Percentiles rank a stretch among this genome's conserved stretches.
phyloP scores from a whole-genome alignment of 2,888 invertebrate species.

The Philaethria dido region DNA sequence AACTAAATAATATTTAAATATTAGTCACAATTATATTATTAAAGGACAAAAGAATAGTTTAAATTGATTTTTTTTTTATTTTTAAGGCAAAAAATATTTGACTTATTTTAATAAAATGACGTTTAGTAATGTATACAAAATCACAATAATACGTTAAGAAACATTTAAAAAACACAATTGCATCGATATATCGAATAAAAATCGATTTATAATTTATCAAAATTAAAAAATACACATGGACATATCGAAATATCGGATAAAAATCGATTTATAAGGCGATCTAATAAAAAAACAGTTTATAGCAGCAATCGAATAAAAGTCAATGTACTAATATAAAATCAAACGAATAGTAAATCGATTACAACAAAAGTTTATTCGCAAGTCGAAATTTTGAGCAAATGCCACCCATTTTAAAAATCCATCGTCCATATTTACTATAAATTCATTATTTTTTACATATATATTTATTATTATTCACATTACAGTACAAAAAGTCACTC shows the following conservation, averaged over 20 bases:
- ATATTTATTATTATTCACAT: not conserved
- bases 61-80: not conserved
- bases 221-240: not conserved
- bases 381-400: slow-evolving; percentile 4
- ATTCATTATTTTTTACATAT: too few species aligned
- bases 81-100: too few species aligned
- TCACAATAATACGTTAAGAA: not conserved
- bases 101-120: not conserved
- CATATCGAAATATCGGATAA: not conserved
- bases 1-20: not conserved
- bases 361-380: not conserved
- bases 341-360: not conserved
- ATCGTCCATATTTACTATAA: not conserved
- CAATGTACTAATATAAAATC: too few species aligned
- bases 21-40: not conserved
- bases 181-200: too few species aligned
- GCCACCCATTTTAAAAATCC: not conserved
- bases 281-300: too few species aligned
- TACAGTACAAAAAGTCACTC: not conserved
- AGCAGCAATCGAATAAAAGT: too few species aligned
- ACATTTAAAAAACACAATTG: too few species aligned
- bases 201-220: not conserved
- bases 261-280: slow-evolving; percentile 6
- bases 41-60: not conserved
- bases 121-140: not conserved